Conservation (phyloP, 2,888 invertebrate species). For the Drosophila siamana region DNA sequence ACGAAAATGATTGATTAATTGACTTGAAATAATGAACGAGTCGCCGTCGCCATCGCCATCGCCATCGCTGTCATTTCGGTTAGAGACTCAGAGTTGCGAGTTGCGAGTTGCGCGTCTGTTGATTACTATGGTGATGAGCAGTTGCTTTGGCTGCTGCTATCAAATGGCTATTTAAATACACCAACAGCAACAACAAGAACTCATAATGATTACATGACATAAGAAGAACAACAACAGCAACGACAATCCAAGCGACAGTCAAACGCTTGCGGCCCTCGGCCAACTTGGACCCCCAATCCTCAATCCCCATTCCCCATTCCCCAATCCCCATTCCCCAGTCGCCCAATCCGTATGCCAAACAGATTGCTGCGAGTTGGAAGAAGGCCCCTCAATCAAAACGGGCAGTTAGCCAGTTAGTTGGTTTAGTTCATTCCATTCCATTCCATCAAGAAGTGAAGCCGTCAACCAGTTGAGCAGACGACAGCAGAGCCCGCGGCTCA, state of each 20-base stretch:
- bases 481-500: slow-evolving; percentile 42
- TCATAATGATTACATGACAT: slow-evolving; percentile 68
- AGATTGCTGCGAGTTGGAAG: not conserved
- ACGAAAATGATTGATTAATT: slow-evolving; percentile 79
- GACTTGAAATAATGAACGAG: slow-evolving; percentile 61
- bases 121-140: slow-evolving; percentile 42
- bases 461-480: slow-evolving; percentile 45
- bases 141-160: slow-evolving; percentile 50
- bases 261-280: slow-evolving; percentile 51
- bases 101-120: slow-evolving; percentile 26
- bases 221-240: slow-evolving; percentile 40
- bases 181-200: slow-evolving; percentile 42
- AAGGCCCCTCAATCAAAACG: slow-evolving; percentile 51
- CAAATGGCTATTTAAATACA: slow-evolving; percentile 71
- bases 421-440: slow-evolving; percentile 17
- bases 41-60: too few species aligned
- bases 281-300: slow-evolving; percentile 9
- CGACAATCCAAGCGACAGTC: slow-evolving; percentile 51
- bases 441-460: slow-evolving; percentile 30
- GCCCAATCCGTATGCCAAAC: slow-evolving; percentile 4
- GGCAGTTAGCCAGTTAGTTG: slow-evolving; percentile 36
- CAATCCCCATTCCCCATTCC: not conserved
- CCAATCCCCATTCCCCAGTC: not conserved
- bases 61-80: not conserved
- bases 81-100: not conserved